These are phyloP conservation scores for Pandion haliaetus DNA, from an alignment of 2,113 vertebrate genomes.

Conservation along the genomic window DNA sequence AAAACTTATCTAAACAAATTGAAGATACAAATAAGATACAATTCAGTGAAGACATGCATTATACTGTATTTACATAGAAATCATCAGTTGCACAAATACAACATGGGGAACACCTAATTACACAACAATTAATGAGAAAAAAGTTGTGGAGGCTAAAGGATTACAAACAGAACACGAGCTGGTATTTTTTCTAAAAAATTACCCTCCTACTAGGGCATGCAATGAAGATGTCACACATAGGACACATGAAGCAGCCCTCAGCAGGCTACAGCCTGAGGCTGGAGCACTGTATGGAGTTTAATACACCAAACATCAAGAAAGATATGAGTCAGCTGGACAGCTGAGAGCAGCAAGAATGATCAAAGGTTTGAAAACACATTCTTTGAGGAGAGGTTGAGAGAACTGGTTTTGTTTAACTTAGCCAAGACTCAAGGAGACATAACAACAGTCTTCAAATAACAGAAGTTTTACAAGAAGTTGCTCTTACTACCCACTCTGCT, in stretches of 20 bases:
- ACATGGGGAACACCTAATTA: neutral
- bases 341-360: neutral
- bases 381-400: neutral
- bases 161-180: neutral
- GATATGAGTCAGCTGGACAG: neutral
- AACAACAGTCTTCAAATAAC: neutral
- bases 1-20: neutral
- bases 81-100: neutral
- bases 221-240: neutral
- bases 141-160: neutral
- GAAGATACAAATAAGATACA: neutral
- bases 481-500: neutral
- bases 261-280: neutral
- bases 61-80: neutral
- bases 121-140: neutral
- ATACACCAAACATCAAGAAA: neutral
- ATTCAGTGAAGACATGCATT: neutral
- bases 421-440: neutral
- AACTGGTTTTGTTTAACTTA: neutral
- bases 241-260: neutral
- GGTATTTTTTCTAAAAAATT: neutral
- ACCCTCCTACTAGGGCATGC: neutral
- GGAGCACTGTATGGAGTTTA: neutral
- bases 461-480: neutral
- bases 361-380: slow-evolving; percentile 2